phyloP scores from a whole-genome alignment of 2,113 vertebrate genomes.

The Chunga burmeisteri region DNA sequence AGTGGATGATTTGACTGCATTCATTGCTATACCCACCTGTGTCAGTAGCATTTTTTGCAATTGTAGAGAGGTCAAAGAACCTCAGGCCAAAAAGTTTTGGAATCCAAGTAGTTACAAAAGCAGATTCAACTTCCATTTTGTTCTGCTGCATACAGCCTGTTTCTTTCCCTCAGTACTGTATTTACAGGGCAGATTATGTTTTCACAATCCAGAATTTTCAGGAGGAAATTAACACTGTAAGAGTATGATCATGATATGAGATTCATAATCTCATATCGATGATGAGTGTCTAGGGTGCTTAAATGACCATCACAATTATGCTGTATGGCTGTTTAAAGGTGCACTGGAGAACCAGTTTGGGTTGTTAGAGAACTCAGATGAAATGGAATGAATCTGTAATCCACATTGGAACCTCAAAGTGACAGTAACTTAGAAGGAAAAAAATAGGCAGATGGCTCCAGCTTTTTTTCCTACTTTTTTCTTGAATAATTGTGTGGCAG shows the following conservation, averaged over 20 bases:
- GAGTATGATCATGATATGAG: not conserved
- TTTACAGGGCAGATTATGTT: not conserved
- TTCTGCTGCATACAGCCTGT: not conserved
- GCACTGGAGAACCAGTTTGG: not conserved
- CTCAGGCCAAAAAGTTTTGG: not conserved
- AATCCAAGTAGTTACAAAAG: not conserved
- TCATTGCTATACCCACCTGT: not conserved
- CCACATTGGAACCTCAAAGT: not conserved
- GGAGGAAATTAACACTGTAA: not conserved
- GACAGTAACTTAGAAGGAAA: conserved; percentile 27
- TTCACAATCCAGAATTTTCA: not conserved
- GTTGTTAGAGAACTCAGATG: not conserved
- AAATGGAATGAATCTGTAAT: conserved; percentile 6
- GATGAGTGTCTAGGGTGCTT: not conserved
- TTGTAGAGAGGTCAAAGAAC: not conserved
- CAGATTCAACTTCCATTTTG: not conserved
- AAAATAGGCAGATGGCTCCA: not conserved
- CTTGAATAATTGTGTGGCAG: conserved; percentile 21
- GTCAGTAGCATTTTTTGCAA: not conserved
- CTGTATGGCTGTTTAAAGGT: not conserved
- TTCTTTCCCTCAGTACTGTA: not conserved
- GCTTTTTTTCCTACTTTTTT: not conserved
- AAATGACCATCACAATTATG: not conserved
- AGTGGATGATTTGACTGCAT: not conserved
- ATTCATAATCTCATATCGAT: not conserved